phyloP scores from a whole-genome alignment of 1,140 invertebrate genomes.

The Conus betulinus region DNA sequence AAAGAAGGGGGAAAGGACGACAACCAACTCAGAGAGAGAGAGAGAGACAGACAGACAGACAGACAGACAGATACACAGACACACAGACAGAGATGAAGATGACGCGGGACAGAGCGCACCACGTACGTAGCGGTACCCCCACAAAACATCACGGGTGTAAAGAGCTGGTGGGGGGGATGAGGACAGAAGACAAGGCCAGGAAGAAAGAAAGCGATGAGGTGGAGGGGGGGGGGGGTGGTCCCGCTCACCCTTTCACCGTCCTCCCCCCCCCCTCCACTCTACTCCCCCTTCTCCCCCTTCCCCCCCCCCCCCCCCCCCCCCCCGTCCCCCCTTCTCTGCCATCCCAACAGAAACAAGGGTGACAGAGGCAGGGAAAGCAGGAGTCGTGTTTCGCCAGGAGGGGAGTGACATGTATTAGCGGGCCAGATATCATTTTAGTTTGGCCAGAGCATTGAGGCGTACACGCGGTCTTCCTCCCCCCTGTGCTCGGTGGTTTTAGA shows the following conservation, averaged over 20 bases:
- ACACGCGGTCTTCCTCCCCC: not conserved
- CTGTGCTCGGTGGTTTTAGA: too few species aligned
- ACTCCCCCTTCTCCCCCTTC: not conserved
- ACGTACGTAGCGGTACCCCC: too few species aligned
- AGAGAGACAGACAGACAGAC: constrained; percentile 4
- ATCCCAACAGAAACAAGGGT: not conserved
- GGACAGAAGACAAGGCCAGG: too few species aligned
- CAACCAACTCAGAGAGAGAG: not conserved
- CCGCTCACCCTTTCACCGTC: not conserved
- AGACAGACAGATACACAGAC: constrained; percentile 9
- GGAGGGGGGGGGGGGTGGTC: too few species aligned
- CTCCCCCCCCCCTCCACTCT: not conserved
- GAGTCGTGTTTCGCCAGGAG: not conserved
- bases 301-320: not conserved
- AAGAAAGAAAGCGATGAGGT: too few species aligned
- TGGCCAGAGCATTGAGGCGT: not conserved
- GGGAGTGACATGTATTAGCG: not conserved
- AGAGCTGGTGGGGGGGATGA: too few species aligned
- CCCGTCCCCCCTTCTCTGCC: not conserved
- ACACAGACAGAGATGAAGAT: not conserved
- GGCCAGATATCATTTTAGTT: not conserved
- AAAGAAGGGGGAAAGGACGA: not conserved
- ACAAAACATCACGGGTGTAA: too few species aligned
- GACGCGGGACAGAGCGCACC: not conserved
- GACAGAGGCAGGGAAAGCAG: not conserved